Conservation (phyloP, 1,140 invertebrate species). For the Meteorus sp. region DNA sequence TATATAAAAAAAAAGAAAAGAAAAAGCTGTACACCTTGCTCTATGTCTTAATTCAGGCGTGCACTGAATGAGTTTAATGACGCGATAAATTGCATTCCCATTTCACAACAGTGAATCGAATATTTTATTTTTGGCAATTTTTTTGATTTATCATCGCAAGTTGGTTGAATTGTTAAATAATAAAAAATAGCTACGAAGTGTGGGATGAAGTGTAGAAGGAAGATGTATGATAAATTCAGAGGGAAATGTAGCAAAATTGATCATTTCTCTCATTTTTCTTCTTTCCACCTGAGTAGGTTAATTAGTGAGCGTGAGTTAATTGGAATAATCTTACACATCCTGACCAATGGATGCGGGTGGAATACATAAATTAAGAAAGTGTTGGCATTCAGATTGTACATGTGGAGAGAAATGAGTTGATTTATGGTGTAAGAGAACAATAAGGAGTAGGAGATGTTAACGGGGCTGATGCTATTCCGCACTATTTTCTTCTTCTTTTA, state of each 20-base stretch:
- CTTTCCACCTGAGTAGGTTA: not conserved
- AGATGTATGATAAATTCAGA: too few relatives aligned
- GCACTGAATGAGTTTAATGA: not conserved
- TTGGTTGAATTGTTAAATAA: not conserved
- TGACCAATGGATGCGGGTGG: not conserved
- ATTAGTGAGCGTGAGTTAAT: conserved; percentile 13
- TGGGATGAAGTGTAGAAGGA: too few relatives aligned
- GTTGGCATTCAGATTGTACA: not conserved
- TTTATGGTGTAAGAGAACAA: not conserved
- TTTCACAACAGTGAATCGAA: not conserved
- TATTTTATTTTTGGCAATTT: not conserved
- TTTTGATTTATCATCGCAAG: not conserved
- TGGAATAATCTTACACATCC: conserved; percentile 12
- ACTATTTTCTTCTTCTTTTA: not conserved
- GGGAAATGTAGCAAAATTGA: not conserved
- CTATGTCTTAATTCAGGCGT: conserved; percentile 8
- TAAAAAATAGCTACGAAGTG: too few relatives aligned
- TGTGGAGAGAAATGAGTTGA: too few relatives aligned
- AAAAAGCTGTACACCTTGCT: conserved; percentile 9
- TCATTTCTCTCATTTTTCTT: not conserved
- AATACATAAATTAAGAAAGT: too few relatives aligned
- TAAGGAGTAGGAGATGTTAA: not conserved
- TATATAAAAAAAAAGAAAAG: not conserved
- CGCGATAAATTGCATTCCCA: not conserved
- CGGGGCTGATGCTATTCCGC: too few relatives aligned